A percentile compares a stretch with the other conserved stretches of the same genome.
phyloP scores from a whole-genome alignment of 2,888 invertebrate species.

The Hemithea aestivaria region DNA sequence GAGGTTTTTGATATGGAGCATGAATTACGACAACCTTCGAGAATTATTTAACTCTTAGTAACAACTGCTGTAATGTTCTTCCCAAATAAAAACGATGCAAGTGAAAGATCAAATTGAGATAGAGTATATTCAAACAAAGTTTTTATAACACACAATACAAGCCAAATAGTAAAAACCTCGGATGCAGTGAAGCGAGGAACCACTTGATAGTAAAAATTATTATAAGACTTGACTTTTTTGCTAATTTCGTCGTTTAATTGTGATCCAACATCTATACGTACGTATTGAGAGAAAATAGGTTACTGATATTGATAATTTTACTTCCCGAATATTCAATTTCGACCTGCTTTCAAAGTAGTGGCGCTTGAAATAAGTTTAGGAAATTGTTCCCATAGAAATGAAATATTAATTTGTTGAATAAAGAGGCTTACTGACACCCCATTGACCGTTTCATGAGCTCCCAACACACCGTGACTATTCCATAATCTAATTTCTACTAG shows the following conservation, averaged over 20 bases:
- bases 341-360: slow-evolving; percentile 3
- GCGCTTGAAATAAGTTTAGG: slow-evolving; percentile 21
- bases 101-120: slow-evolving; percentile 33
- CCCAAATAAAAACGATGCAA: slow-evolving; percentile 2
- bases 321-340: neutral
- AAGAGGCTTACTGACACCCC: slow-evolving; percentile 62
- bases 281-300: slow-evolving; percentile 26
- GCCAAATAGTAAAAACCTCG: slow-evolving; percentile 51
- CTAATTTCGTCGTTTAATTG: slow-evolving; percentile 52
- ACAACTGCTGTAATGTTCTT: no score
- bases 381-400: slow-evolving; percentile 56
- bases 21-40: neutral
- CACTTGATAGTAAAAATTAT: slow-evolving; percentile 52
- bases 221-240: slow-evolving; percentile 55
- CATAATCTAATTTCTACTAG: slow-evolving; percentile 74
- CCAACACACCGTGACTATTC: slow-evolving; percentile 62
- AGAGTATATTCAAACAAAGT: slow-evolving; percentile 41
- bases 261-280: slow-evolving; percentile 35
- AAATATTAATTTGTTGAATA: slow-evolving; percentile 67
- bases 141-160: slow-evolving; percentile 43
- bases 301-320: slow-evolving; percentile 30
- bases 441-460: slow-evolving; percentile 69
- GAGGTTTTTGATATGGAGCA: neutral
- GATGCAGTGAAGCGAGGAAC: slow-evolving; percentile 56
- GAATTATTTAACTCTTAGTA: neutral